Evolutionary conservation across 2,113 vertebrate genomes (phyloP).

Genomic region (Bombycilla garrulus): DNA sequence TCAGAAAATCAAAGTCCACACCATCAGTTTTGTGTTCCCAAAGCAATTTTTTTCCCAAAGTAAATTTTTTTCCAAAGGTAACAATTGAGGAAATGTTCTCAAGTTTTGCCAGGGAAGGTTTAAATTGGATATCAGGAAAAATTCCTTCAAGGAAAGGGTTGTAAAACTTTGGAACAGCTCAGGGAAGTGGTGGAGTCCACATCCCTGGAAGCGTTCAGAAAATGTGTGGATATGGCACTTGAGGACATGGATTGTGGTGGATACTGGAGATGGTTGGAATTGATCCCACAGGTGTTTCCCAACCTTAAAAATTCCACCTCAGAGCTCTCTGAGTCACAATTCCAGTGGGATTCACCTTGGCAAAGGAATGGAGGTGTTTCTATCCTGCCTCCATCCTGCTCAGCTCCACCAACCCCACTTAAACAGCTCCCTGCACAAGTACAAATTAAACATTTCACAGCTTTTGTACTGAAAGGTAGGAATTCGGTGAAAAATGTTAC

Average conservation of each 20-base stretch:
- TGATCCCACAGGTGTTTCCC: neutral
- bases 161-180: neutral
- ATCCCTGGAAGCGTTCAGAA: neutral
- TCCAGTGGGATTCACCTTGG: accelerated
- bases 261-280: neutral
- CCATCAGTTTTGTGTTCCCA: neutral
- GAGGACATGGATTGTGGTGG: neutral
- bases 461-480: neutral
- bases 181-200: neutral
- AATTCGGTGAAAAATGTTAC: accelerated
- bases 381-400: accelerated
- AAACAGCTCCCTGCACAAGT: neutral
- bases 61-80: neutral
- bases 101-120: neutral
- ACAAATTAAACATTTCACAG: neutral
- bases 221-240: neutral
- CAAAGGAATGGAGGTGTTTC: neutral
- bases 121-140: neutral
- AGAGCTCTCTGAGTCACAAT: neutral
- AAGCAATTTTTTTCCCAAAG: neutral
- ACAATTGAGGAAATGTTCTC: neutral
- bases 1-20: conserved; percentile 16
- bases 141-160: neutral
- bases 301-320: neutral
- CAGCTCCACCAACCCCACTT: neutral